Evolutionary conservation across 2,113 vertebrate genomes (phyloP), one percentile per base, ranked within the genome.

Genomic region (Oryzias melastigma): DNA sequence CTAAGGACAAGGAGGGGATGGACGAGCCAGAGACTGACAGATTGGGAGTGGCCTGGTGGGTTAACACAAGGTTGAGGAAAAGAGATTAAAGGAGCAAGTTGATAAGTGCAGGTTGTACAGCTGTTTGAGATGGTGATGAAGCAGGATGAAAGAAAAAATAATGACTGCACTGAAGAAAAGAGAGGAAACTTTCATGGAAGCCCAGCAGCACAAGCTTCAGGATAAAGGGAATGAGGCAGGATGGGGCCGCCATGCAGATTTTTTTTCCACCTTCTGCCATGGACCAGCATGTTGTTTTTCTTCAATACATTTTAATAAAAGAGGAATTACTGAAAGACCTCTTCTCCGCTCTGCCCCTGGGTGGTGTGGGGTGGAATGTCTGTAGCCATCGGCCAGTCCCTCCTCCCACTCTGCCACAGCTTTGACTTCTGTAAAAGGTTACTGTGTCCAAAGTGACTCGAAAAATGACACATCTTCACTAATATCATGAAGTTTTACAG

Each of bases 251-350:
- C 83, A 80, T 73, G 77, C 75, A 67, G 78, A 77, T n/a, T 83
- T 85, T 78, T 29, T 63, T 68, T 77, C 46, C 49, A 71, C 61
- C 68, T 73, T 49, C 66, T 61, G 35, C 65, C 63, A 67, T 63
- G 63, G 63, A 49, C 52, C 67, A 62, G 46, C 73, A 35, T 75
- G 65, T 78, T 87, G 71, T 88, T 89, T 84, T 85, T 80, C 76
- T 83, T 88, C 83, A 85, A 77, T 87, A 83, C 89, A 62, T 89
- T 91, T 91, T 90, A 91, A 91, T 92, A 92, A 92, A 92, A 92
- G 86, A 74, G 86, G 89, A 86, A 87, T 93, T 92, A 91, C 82
- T 55, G 52, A 41, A 71, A 80, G 29, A 47, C 62, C 48, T 66
- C 52, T 41, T 56, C 67, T 56, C 52, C 25, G 47, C 71, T 66